These are phyloP conservation scores for Microctenopoma steveboyesi DNA, from an alignment of 2,797 vertebrate species.

Conservation along the genomic window DNA sequence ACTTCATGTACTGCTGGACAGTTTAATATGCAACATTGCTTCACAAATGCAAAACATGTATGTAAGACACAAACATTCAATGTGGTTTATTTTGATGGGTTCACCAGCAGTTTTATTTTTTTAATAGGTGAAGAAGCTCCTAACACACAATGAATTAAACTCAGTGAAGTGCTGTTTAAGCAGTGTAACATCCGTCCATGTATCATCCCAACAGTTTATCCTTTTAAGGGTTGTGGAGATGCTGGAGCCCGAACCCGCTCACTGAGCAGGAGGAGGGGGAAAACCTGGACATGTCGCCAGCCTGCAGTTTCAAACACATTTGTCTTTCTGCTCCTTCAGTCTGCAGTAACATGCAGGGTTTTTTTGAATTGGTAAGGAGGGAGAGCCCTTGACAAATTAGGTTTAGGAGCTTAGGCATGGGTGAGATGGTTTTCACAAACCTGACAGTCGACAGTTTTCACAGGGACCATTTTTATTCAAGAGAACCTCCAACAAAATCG, in stretches of 20 bases:
- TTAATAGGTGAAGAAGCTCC: neutral
- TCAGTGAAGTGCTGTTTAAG: neutral
- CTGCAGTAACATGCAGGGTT: neutral
- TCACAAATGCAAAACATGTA: neutral
- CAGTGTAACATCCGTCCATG: too few relatives aligned
- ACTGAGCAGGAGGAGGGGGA: too few relatives aligned
- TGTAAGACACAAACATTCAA: too few relatives aligned
- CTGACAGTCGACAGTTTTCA: neutral
- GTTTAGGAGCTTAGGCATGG: too few relatives aligned
- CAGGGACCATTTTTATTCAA: too few relatives aligned
- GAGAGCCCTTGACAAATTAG: neutral
- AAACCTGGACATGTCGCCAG: too few relatives aligned
- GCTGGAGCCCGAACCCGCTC: too few relatives aligned
- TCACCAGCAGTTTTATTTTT: neutral
- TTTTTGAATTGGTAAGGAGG: neutral
- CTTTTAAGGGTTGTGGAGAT: too few relatives aligned
- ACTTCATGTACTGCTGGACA: neutral
- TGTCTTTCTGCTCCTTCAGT: too few relatives aligned
- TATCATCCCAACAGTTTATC: too few relatives aligned
- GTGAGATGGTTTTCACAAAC: neutral
- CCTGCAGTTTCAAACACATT: too few relatives aligned
- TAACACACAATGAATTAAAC: neutral
- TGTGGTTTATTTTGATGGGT: neutral
- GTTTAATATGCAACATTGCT: neutral
- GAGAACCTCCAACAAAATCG: too few relatives aligned